These are phyloP conservation scores for Habrosyne pyritoides DNA, from an alignment of 2,888 invertebrate genomes.

Conservation along the genomic window DNA sequence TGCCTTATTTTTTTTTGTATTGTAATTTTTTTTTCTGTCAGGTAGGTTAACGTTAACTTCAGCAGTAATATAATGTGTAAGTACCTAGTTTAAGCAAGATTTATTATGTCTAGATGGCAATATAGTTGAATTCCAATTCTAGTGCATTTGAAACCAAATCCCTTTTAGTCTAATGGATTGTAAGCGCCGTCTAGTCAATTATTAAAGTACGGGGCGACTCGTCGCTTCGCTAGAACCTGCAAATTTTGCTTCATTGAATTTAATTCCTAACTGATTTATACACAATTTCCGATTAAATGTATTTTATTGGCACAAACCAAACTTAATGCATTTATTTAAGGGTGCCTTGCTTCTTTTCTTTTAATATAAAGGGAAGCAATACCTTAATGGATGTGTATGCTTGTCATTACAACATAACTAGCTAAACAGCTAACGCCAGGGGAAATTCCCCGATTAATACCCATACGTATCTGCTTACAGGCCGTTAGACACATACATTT, in stretches of 20 bases:
- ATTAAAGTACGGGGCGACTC: neutral
- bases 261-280: neutral
- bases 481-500: slow-evolving; percentile 20
- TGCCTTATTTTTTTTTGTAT: too few species aligned
- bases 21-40: too few species aligned
- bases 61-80: too few species aligned
- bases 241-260: neutral
- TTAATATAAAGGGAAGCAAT: too few species aligned
- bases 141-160: neutral
- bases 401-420: neutral
- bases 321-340: too few species aligned
- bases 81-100: too few species aligned
- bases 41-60: too few species aligned
- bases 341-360: too few species aligned
- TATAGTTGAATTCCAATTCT: too few species aligned
- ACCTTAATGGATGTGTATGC: neutral
- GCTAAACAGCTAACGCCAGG: neutral
- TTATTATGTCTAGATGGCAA: too few species aligned
- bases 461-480: slow-evolving; percentile 15
- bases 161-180: neutral
- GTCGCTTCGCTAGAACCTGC: neutral
- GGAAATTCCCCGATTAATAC: neutral
- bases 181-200: neutral
- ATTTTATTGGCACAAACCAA: neutral
- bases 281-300: neutral